Evolutionary conservation across 2,113 vertebrate genomes (phyloP).

Genomic region (Sinocyclocheilus rhinocerous): DNA sequence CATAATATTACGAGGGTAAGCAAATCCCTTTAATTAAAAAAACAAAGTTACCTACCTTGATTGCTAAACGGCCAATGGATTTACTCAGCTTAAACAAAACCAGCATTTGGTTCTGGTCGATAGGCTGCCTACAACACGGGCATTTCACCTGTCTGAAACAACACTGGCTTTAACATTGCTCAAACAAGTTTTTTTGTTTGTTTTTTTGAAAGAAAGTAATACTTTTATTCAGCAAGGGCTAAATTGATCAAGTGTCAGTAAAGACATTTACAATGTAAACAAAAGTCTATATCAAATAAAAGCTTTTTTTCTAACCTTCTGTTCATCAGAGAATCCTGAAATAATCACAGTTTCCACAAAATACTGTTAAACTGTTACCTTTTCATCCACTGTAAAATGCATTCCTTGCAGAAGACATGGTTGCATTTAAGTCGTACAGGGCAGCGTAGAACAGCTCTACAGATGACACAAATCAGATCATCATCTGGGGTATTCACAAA

Average conservation of each 20-base stretch:
- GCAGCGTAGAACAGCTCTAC: conserved; percentile 82
- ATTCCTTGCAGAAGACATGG: conserved; percentile 88
- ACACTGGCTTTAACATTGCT: not conserved
- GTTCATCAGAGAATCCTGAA: too few species aligned
- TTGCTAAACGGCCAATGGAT: conserved; percentile 69
- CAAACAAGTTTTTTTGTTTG: not conserved
- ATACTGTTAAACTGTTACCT: conserved; percentile 67
- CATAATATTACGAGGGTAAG: too few species aligned
- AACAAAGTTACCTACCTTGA: conserved; percentile 67
- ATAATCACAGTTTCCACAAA: too few species aligned
- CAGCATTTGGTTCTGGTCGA: conserved; percentile 67
- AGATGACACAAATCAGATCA: conserved; percentile 85
- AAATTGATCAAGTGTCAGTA: too few species aligned
- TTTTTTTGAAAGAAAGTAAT: too few species aligned
- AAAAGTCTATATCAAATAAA: too few species aligned
- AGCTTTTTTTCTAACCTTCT: too few species aligned
- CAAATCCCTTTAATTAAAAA: too few species aligned
- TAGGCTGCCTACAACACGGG: conserved; percentile 72
- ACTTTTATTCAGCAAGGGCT: too few species aligned
- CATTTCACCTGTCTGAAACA: conserved; percentile 73
- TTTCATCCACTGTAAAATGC: conserved; percentile 84
- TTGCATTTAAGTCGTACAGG: conserved; percentile 82
- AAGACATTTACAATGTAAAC: too few species aligned
- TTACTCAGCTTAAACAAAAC: conserved; percentile 70
- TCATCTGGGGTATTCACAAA: conserved; percentile 82